Evolutionary conservation across 2,888 invertebrate genomes (phyloP).

Genomic region (Stenodema calcarata): DNA sequence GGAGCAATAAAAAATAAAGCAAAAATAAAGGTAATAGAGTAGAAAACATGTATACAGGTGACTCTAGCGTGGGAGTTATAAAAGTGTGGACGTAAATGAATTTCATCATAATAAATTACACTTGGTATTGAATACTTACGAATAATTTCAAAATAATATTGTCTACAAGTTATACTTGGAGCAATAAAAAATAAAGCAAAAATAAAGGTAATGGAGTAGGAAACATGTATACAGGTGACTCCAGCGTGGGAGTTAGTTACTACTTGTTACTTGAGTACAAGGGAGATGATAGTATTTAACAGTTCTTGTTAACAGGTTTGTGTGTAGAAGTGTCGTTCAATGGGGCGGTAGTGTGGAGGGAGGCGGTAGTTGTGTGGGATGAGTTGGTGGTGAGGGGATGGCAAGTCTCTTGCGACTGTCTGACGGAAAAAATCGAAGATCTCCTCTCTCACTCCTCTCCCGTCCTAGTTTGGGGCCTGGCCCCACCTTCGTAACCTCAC

Average conservation of each 20-base stretch:
- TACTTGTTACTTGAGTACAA: not conserved
- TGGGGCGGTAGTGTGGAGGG: not conserved
- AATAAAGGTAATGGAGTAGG: too few relatives aligned
- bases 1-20: too few relatives aligned
- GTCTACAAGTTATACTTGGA: too few relatives aligned
- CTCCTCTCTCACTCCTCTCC: constrained; percentile 23
- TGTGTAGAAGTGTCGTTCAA: constrained; percentile 21
- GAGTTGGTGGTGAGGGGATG: not conserved
- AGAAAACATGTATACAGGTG: not conserved
- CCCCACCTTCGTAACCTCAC: not conserved
- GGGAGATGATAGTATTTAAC: constrained; percentile 14
- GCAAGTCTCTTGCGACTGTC: constrained; percentile 41
- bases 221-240: not conserved
- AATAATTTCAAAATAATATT: too few relatives aligned
- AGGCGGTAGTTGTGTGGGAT: not conserved
- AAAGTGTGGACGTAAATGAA: too few relatives aligned
- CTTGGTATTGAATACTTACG: too few relatives aligned
- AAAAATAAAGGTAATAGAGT: too few relatives aligned
- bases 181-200: too few relatives aligned
- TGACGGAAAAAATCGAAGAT: constrained; percentile 48
- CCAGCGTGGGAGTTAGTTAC: not conserved
- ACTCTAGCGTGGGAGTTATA: not conserved
- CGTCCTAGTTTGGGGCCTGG: constrained; percentile 28
- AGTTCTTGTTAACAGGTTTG: constrained; percentile 40
- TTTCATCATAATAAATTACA: too few relatives aligned